These are phyloP conservation scores for Piprites chloris DNA, from an alignment of 2,113 vertebrate species.

Conservation along the genomic window DNA sequence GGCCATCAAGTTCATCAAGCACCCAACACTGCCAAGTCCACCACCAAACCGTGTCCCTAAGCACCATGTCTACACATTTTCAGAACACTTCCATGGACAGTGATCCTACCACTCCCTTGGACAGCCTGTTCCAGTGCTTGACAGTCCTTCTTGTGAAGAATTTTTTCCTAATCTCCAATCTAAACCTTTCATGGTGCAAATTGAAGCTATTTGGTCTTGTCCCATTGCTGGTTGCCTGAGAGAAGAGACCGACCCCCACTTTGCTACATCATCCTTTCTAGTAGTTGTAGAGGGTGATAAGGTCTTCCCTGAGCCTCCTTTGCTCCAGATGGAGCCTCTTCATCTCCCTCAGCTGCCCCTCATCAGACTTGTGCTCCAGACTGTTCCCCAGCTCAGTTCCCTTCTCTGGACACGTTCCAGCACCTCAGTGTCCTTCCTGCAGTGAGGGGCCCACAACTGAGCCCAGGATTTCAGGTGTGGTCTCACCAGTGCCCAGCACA, in stretches of 20 bases:
- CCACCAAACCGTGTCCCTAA: rapidly evolving
- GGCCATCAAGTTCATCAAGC: rapidly evolving
- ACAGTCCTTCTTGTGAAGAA: neutral
- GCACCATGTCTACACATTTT: neutral
- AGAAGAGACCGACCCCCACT: neutral
- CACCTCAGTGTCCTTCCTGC: rapidly evolving
- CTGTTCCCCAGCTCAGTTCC: rapidly evolving
- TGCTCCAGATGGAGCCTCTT: neutral
- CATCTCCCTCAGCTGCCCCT: neutral
- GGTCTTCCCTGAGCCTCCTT: neutral
- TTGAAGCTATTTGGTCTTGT: rapidly evolving
- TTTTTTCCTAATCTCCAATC: neutral
- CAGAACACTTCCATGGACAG: neutral
- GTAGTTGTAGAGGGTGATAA: neutral
- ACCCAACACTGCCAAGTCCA: neutral
- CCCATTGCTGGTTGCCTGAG: neutral
- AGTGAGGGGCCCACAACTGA: neutral
- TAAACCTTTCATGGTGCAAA: neutral
- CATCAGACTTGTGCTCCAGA: neutral
- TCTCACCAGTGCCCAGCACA: neutral
- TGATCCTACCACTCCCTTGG: neutral
- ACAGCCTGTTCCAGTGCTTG: neutral
- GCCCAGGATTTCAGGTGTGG: neutral
- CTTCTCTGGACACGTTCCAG: rapidly evolving
- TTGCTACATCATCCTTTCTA: neutral